Base-by-base conservation (phyloP, 2,888 invertebrate species). In the Pegoplata infirma region DNA sequence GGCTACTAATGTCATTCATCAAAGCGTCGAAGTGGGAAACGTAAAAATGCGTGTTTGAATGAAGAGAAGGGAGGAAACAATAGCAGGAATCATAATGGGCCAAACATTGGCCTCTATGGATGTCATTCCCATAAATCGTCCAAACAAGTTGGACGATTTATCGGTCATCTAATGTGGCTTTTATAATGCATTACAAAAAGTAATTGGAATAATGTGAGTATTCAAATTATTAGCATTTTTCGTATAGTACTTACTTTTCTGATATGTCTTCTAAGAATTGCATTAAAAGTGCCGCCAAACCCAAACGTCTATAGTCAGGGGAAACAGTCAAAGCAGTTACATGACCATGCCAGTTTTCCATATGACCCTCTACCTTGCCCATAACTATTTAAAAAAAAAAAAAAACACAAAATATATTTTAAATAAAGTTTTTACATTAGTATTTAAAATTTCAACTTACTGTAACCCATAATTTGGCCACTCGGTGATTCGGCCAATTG, bases 321-420 rank as follows among this genome's bases (percentile, higher is more conserved):
- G 98, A 96, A 1, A 99, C 98, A 5, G 98, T 98, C 40, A 99
- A 91, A 1, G 99, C 99, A 49, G 99, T 99, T 8, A 99, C 99
- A 91, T 99, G 99, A 0, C 99, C 99, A 91, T 99, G 99, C 98
- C 98, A 99, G 87, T 97, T 95, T 83, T 98, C 97, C 61, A 95
- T 94, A 82, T 93, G 93, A 0, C 99, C 99, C 91, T 99, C 99
- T 0, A 98, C 96, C 91, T 99, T 99, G 40, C 99, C 99, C 98
- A 99, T 99, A 66, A 99, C 98, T 98, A n/a, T 25, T 25, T 25
- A 87, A 81, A 92, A 66, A n/a, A 17, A n/a, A n/a, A 49, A 40
- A 59, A 17, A 5, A 17, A 16, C 19, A 6, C 4, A 19, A 21
- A 49, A 25, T 55, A 10, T 0, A 17, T 10, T 46, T 49, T 44